These are phyloP conservation scores for Fukomys damarensis DNA, from an alignment of 2,113 vertebrate genomes.

Conservation along the genomic window DNA sequence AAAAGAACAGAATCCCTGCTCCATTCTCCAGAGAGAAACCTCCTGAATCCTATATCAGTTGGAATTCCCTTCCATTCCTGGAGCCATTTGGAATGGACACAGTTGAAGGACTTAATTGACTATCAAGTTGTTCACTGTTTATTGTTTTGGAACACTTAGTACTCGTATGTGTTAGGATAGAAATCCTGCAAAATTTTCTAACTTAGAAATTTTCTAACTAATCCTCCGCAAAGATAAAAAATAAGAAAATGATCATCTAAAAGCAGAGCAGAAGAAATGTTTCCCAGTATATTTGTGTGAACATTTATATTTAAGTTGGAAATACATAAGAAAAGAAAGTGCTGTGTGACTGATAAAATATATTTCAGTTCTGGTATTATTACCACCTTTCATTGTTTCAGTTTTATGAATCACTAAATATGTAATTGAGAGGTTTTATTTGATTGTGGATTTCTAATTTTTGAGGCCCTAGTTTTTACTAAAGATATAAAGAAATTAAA, in stretches of 20 bases:
- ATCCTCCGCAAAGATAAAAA: slow-evolving; percentile 71
- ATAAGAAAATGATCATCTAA: slow-evolving; percentile 53
- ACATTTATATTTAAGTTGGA: not conserved
- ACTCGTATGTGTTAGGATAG: slow-evolving; percentile 50
- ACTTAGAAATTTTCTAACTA: slow-evolving; percentile 55
- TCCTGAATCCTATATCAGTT: slow-evolving; percentile 63
- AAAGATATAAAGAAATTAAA: not conserved
- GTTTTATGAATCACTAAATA: slow-evolving; percentile 59
- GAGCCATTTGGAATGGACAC: slow-evolving; percentile 73
- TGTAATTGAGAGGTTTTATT: slow-evolving; percentile 60
- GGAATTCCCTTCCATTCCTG: slow-evolving; percentile 74
- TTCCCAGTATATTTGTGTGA: slow-evolving; percentile 39
- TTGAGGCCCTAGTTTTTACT: slow-evolving; percentile 65
- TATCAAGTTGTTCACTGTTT: not conserved
- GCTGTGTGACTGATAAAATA: not conserved
- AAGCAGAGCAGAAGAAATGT: slow-evolving; percentile 63
- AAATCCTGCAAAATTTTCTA: slow-evolving; percentile 69
- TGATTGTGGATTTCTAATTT: slow-evolving; percentile 61
- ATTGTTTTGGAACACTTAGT: slow-evolving; percentile 49
- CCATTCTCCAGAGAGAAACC: slow-evolving; percentile 53
- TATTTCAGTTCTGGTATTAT: slow-evolving; percentile 15
- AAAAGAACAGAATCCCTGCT: not conserved
- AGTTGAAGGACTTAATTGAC: slow-evolving; percentile 52
- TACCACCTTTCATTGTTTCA: not conserved
- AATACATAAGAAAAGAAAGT: slow-evolving; percentile 51